Base-by-base conservation (phyloP, 2,113 vertebrate genomes). In the Vulpes lagopus region DNA sequence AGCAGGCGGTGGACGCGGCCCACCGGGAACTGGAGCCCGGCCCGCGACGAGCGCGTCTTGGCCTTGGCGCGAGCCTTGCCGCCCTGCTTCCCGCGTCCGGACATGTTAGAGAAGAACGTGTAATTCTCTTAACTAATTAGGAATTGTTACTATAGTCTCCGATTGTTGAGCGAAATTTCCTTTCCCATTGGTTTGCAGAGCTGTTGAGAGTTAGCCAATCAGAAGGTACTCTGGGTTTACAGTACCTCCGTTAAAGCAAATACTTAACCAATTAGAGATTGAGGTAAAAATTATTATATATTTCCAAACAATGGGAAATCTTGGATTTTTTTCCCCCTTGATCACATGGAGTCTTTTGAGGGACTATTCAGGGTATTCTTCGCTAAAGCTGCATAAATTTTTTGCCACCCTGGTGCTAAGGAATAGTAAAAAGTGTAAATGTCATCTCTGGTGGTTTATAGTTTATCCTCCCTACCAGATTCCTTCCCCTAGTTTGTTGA, bases 61-160 rank as follows among this genome's bases (percentile, higher is more conserved):
- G 23, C 8, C 22, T 35, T 55, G 57, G 69, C 25, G 16, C 19
- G 22, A 0, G 11, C 11, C 43, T 86, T 11, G 3, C 15, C 25
- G 2, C 74, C 74, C 27, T 1, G 3, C 8, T 51, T 80, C 1
- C 53, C 7, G 1, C 15, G 19, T 0, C 15, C 16, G 0, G 15
- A 67, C 32, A 1, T 1, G 0, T 43, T 4, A 0, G 12, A 3
- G 12, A 5, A 19, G 3, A 20, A 8, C n/a, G 3, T 23, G 2
- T 14, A 20, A 1, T 51, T 20, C 2, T 19, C 43, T 43, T 43
- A 43, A 43, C 43, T 43, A 43, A 43, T 43, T 43, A 43, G 43
- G 43, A 43, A 7, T 43, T 43, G 43, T 53, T 8, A 9, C 22
- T 67, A 19, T 2, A 8, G 38, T 23, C 2, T 43, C 7, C 8